Base-by-base conservation (phyloP, 2,888 invertebrate genomes). In the Nasonia oneida region DNA sequence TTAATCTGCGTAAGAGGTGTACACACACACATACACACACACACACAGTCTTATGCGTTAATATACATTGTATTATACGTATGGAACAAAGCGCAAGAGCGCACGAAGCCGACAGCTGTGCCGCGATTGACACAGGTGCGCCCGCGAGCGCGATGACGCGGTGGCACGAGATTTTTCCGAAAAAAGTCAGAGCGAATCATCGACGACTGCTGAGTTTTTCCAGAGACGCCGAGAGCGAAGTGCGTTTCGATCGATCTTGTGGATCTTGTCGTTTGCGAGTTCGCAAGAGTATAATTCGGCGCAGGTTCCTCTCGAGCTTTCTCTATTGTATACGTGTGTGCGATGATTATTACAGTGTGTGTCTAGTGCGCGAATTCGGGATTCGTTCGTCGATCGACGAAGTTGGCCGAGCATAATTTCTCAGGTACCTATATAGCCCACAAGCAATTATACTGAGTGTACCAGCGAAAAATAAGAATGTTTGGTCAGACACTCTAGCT, bases 41-140 rank as follows among this genome's bases (percentile, higher is more conserved):
- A 23, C 23, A 23, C 23, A 23, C 23, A 23, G 23, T 23, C 23
- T 23, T 23, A 23, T 23, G 2, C 3, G 14, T 57, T 18, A 10
- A 53, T 53, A 53, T 53, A 37, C 33, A 39, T 12, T 15, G 18
- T n/a, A 42, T 73, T 73, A 29, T 29, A 73, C 42, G 71, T 73
- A 42, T 29, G 29, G 12, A 10, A 73, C n/a, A 42, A 73, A 73
- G 47, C 12, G 10, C 3, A 12, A 73, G 47, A 61, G 57, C n/a
- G 57, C 57, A 23, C 57, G n/a, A 61, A 61, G 57, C 57, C 23
- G 39, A 23, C 73, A 33, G 33, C 29, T 29, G 67, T 14, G 33
- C 0, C 42, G 23, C n/a, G 23, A 47, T 73, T 73, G 73, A 73
- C 42, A 73, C 73, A 73, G 73, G 73, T 73, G 73, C 10, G 47